phyloP scores from a whole-genome alignment of 1,140 invertebrate species.

The Amyelois transitella region DNA sequence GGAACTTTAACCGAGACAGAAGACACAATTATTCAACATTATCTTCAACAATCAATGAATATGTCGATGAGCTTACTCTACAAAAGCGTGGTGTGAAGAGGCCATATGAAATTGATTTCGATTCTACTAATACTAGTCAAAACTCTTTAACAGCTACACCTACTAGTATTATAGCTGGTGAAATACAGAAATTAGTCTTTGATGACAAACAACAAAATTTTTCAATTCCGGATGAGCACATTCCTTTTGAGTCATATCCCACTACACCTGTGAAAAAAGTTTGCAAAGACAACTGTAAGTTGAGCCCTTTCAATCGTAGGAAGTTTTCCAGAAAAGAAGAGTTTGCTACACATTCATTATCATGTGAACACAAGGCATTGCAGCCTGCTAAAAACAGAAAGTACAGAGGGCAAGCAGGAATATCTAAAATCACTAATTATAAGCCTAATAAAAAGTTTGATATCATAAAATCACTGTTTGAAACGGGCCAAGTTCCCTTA shows the following conservation, averaged over 20 bases:
- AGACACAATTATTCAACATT: constrained; percentile 19
- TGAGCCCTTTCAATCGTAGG: constrained; percentile 33
- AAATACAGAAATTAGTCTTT: constrained; percentile 30
- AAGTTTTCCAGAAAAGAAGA: constrained; percentile 46
- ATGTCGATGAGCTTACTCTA: background rate
- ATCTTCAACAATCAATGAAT: constrained; percentile 22
- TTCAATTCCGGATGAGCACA: background rate
- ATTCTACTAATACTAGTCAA: constrained; percentile 18
- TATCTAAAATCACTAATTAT: constrained; percentile 21
- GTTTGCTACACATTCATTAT: constrained; percentile 53
- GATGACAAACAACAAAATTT: constrained; percentile 22
- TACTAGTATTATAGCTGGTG: constrained; percentile 50
- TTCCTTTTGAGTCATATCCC: constrained; percentile 34
- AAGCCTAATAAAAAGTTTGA: constrained; percentile 60
- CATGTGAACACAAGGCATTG: constrained; percentile 46
- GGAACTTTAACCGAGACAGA: constrained; percentile 8
- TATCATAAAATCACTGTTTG: constrained; percentile 55
- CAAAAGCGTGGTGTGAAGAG: constrained; percentile 44
- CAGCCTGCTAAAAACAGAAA: constrained; percentile 23
- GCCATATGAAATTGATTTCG: constrained; percentile 28
- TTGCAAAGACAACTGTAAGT: constrained; percentile 43
- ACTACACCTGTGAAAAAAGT: constrained; percentile 57
- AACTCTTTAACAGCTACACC: constrained; percentile 38
- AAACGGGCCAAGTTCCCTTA: constrained; percentile 33
- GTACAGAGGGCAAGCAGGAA: constrained; percentile 14